Conservation (phyloP, 1,140 invertebrate genomes). For the Heliconius congener region DNA sequence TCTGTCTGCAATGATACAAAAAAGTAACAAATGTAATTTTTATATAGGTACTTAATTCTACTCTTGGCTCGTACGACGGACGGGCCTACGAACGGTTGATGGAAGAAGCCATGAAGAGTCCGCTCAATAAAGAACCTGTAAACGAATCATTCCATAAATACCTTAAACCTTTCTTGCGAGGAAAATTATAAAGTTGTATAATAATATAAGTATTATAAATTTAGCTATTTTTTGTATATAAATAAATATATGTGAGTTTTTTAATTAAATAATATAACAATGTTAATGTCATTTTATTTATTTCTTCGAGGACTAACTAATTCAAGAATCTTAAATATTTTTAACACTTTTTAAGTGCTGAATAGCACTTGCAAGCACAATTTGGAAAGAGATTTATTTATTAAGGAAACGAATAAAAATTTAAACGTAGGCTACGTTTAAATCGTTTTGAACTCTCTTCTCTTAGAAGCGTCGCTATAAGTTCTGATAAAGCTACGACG, state of each 20-base stretch:
- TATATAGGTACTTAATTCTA: conserved; percentile 85
- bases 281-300: neutral
- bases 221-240: neutral
- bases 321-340: too few relatives aligned
- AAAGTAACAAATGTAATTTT: neutral
- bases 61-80: conserved; percentile 94
- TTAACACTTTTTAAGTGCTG: too few relatives aligned
- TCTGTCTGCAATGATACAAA: too few relatives aligned
- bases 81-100: conserved; percentile 94
- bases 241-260: neutral
- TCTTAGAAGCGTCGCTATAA: too few relatives aligned
- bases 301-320: too few relatives aligned
- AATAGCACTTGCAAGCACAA: too few relatives aligned
- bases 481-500: too few relatives aligned
- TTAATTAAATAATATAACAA: neutral
- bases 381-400: too few relatives aligned
- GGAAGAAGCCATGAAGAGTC: conserved; percentile 91
- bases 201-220: neutral
- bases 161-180: conserved; percentile 88
- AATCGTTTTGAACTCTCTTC: too few relatives aligned
- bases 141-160: conserved; percentile 89
- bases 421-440: too few relatives aligned
- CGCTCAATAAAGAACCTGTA: conserved; percentile 91
- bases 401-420: too few relatives aligned
- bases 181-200: conserved; percentile 81